A percentile compares a stretch with the other conserved stretches of the same genome.
These are phyloP conservation scores for Xyrichtys novacula DNA, from an alignment of 2,797 vertebrate species.

Conservation along the genomic window DNA sequence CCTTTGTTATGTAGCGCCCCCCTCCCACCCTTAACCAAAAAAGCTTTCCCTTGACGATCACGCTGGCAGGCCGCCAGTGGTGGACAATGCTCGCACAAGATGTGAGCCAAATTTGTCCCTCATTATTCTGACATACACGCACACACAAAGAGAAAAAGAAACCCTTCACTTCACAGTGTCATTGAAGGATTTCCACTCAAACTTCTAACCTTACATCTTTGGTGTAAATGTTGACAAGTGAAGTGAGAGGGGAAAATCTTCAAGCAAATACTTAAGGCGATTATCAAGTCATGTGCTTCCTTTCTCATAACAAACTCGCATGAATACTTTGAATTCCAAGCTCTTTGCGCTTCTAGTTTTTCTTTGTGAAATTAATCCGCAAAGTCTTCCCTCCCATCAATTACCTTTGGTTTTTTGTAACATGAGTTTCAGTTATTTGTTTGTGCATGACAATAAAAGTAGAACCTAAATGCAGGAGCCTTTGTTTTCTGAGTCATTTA, in stretches of 20 bases:
- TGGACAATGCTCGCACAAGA: conserved; percentile 22
- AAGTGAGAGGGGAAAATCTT: conserved; percentile 25
- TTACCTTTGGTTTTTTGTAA: conserved; percentile 6
- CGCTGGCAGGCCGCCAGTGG: conserved; percentile 30
- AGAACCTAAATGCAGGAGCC: background rate
- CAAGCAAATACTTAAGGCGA: conserved; percentile 54
- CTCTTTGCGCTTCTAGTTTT: conserved; percentile 23
- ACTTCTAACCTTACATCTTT: conserved; percentile 24
- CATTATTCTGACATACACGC: conserved; percentile 7
- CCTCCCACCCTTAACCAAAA: background rate
- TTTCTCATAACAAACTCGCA: conserved; percentile 41
- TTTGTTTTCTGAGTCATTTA: no score
- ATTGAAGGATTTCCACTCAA: conserved; percentile 8
- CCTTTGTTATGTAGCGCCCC: conserved; percentile 52
- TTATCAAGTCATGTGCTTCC: conserved; percentile 64
- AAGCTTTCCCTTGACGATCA: conserved; percentile 33
- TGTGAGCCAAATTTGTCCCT: conserved; percentile 28
- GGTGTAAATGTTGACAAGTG: conserved; percentile 12
- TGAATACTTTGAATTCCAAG: conserved; percentile 14
- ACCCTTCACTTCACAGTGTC: background rate
- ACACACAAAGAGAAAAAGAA: background rate
- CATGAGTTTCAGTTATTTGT: background rate
- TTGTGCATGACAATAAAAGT: conserved; percentile 11
- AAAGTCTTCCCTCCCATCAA: background rate
- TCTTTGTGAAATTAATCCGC: conserved; percentile 4